These are phyloP conservation scores for Sebastolobus altivelis DNA, from an alignment of 2,797 vertebrate species.

Conservation along the genomic window DNA sequence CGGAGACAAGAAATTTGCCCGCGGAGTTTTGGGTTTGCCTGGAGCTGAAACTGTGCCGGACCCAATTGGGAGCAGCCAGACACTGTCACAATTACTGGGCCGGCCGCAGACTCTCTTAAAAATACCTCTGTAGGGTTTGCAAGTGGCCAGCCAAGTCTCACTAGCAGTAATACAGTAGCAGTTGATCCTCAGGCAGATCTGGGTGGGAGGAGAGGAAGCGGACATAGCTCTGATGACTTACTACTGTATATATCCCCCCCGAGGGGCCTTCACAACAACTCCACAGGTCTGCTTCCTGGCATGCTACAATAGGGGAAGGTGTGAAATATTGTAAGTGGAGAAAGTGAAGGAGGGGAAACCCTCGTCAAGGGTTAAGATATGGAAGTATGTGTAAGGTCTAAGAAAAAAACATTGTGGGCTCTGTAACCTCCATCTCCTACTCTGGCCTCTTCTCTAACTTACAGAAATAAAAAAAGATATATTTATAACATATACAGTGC, in stretches of 20 bases:
- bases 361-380: background rate
- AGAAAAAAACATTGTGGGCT: background rate
- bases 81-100: constrained; percentile 81
- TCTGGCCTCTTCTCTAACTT: background rate
- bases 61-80: constrained; percentile 77
- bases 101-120: constrained; percentile 87
- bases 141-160: constrained; percentile 78
- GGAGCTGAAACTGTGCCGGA: constrained; percentile 68
- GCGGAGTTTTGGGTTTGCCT: constrained; percentile 61
- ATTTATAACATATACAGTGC: background rate
- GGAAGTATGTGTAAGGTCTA: background rate
- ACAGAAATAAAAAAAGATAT: background rate
- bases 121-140: constrained; percentile 80
- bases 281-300: constrained; percentile 34
- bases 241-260: constrained; percentile 45
- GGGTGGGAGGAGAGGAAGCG: constrained; percentile 52
- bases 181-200: constrained; percentile 57
- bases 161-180: constrained; percentile 72
- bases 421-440: background rate
- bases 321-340: constrained; percentile 16
- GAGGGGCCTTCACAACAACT: constrained; percentile 17
- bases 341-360: background rate
- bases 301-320: constrained; percentile 16
- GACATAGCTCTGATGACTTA: constrained; percentile 54
- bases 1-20: constrained; percentile 64